Base-by-base conservation (phyloP, 1,140 invertebrate genomes). In the Nephila pilipes region DNA sequence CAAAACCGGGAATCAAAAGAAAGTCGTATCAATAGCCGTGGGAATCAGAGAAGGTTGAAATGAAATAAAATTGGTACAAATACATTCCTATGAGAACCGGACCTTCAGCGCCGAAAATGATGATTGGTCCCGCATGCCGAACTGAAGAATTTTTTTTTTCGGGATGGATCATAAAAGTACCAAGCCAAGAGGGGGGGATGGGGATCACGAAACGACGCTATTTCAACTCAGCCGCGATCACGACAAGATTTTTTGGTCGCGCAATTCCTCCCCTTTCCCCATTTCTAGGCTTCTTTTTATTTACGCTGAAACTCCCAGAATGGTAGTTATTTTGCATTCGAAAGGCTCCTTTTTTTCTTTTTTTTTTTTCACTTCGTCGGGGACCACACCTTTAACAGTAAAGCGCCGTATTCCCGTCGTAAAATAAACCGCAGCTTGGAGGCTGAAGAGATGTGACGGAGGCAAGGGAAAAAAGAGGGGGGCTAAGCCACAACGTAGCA, bases 311-410 rank as follows among this genome's bases (percentile, higher is more conserved):
- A 55, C 75, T 79, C 36, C 63, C 69, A 89, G 69, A 90, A 90
- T 90, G 79, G 88, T 79, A 90, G 88, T 90, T 90, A 90, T 90
- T 90, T 90, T 90, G 88, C 88, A 90, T 90, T 81, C 88, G 88
- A 81, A 90, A 90, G 18, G 57, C 25, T 60, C 38, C 81, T 60
- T 81, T 65, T 58, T 58, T 58, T 58, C 20, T 16, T 16, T 60
- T 60, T 75, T 75, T 29, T 32, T 32, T 75, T 75, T 60, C 6
- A 46, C 54, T 29, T 25, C 55, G 75, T 25, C 88, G 80, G 69
- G 29, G 55, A 81, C 88, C 88, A 90, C 55, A 90, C 88, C 88
- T 90, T 81, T 54, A 80, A 81, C 57, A 81, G 69, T 89, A 57
- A 79, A 89, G 22, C 46, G 81, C 20, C 55, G 25, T 81, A 90